phyloP scores from a whole-genome alignment of 2,888 invertebrate genomes.

The Phortica okadai region DNA sequence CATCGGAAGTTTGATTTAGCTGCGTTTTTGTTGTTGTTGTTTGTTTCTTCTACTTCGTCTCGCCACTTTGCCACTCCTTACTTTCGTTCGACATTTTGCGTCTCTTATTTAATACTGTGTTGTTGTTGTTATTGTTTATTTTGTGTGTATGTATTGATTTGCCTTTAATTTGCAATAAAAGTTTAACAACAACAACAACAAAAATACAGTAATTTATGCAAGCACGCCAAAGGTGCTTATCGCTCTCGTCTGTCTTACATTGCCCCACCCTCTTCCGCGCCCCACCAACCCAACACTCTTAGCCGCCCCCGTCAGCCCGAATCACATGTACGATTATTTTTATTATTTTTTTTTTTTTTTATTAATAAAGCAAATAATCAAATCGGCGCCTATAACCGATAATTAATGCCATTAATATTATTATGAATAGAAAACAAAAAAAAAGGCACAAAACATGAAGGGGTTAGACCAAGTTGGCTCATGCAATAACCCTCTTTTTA shows the following conservation, averaged over 20 bases:
- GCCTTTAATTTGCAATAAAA: slow-evolving; percentile 3
- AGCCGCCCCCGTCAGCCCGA: neutral
- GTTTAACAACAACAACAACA: neutral
- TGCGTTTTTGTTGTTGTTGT: neutral
- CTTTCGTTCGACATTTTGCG: neutral
- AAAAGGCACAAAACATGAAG: neutral
- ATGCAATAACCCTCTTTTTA: no score
- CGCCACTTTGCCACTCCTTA: neutral
- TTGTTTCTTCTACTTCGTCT: neutral
- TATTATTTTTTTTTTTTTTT: neutral
- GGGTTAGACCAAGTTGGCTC: no score
- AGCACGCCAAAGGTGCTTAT: neutral
- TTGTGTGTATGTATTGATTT: neutral
- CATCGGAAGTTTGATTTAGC: slow-evolving; percentile 17
- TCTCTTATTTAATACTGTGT: no score
- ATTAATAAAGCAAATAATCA: slow-evolving; percentile 15
- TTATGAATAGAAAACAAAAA: neutral
- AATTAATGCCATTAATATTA: neutral
- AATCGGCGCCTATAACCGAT: slow-evolving; percentile 11
- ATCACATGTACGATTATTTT: neutral
- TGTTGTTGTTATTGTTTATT: neutral
- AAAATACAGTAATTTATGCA: neutral
- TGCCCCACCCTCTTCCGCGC: no score
- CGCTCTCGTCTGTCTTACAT: neutral
- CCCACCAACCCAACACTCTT: neutral